Base-by-base conservation (phyloP, 2,113 vertebrate species). In the Todiramphus chloris region DNA sequence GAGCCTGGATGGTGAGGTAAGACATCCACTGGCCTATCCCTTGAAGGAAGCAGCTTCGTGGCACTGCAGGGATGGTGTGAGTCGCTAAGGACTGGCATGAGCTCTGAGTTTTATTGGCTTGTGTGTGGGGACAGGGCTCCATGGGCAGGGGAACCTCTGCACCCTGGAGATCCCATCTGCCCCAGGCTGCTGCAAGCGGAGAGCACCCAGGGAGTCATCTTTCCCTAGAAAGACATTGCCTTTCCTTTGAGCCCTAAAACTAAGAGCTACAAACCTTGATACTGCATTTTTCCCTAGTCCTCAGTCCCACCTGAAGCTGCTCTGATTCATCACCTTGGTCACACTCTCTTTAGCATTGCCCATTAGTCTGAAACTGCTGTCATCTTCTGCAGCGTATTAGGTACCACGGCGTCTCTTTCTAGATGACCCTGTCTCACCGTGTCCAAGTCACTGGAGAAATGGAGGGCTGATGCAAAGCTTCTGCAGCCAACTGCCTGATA, bases 11-110 rank as follows among this genome's bases (percentile, higher is more conserved):
- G 39, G 58, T 5, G 33, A 73, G 59, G 51, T 64, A 46, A 77
- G 24, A 50, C 56, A 51, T 8, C 48, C 5, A 2, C 43, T 51
- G 0, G 0, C 16, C 13, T 37, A 14, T 41, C 13, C 64, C 59
- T 13, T 8, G 37, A 46, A 55, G 66, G 59, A n/a, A 66, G 10
- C 14, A 4, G 20, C 59, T 78, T 18, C 30, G 50, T 13, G 10
- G 58, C 39, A 41, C 51, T 5, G 27, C 56, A 20, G 50, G 70
- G 63, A 3, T 11, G 56, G 21, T 16, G 41, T 1, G 6, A 63
- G 25, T 3, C 23, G 46, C 21, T 11, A 62, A 37, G 69, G 56
- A 48, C 21, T 46, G 14, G 39, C 39, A 7, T 4, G 0, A 9
- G 3, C 60, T 8, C 24, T 5, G 33, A 21, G 28, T 41, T 41